Conservation (phyloP, 2,797 vertebrate species). For the Ctenochaetus hawaiiensis region DNA sequence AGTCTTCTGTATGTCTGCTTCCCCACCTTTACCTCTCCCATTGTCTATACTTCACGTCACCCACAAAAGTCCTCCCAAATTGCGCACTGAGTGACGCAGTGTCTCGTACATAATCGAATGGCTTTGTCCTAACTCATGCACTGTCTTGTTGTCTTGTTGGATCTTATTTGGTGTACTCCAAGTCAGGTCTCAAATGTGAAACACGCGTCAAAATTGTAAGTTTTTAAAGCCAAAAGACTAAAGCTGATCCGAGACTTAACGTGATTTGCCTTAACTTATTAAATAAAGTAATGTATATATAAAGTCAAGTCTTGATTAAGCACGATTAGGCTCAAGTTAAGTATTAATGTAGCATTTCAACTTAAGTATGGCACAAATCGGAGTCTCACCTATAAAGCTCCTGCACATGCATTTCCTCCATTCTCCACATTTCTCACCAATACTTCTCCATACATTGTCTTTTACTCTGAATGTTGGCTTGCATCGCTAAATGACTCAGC, state of each 20-base stretch:
- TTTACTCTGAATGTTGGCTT: neutral
- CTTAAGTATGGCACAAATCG: neutral
- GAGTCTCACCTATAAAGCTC: neutral
- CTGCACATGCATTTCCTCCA: neutral
- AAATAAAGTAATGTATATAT: neutral
- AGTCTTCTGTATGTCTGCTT: conserved; percentile 16
- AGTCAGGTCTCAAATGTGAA: neutral
- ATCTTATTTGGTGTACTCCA: neutral
- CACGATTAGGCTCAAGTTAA: neutral
- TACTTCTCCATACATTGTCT: neutral
- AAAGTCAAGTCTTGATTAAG: neutral
- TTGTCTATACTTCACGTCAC: conserved; percentile 38
- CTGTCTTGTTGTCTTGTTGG: conserved; percentile 2
- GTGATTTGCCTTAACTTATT: neutral
- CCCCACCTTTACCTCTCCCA: conserved; percentile 27
- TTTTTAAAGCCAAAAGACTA: neutral
- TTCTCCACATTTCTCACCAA: neutral
- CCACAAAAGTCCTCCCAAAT: conserved; percentile 17
- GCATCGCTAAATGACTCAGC: neutral
- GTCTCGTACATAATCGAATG: conserved; percentile 17
- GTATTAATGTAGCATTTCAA: neutral
- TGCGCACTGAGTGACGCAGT: neutral
- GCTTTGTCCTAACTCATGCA: conserved; percentile 6
- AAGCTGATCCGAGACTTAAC: neutral
- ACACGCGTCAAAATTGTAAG: neutral